phyloP scores from a whole-genome alignment of 2,113 vertebrate genomes.

The Bungarus multicinctus region DNA sequence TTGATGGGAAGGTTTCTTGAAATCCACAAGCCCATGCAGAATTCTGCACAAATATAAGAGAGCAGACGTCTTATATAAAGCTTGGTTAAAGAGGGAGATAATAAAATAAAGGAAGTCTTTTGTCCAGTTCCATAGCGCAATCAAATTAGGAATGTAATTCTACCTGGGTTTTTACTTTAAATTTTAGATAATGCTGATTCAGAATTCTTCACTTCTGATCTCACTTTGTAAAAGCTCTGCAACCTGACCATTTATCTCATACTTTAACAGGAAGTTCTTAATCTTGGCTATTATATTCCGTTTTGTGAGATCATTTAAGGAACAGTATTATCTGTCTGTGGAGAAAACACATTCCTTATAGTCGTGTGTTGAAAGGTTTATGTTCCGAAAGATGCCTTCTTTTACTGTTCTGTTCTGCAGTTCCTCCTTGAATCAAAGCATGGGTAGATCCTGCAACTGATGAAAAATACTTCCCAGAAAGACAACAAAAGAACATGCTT shows the following conservation, averaged over 20 bases:
- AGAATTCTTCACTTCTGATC: neutral
- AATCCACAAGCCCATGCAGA: neutral
- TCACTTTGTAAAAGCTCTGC: neutral
- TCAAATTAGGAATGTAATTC: slow-evolving; percentile 59
- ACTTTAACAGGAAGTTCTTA: neutral
- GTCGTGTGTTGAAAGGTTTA: neutral
- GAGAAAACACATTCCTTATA: neutral
- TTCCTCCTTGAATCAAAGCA: neutral
- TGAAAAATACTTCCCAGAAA: neutral
- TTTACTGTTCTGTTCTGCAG: neutral
- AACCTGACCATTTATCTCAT: neutral
- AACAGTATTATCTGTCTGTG: neutral
- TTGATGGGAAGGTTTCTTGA: neutral
- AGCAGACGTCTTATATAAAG: neutral
- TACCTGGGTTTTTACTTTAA: neutral
- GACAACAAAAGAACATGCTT: neutral
- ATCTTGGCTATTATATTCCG: neutral
- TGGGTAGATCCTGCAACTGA: neutral
- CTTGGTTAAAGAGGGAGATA: slow-evolving; percentile 30
- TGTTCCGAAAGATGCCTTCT: neutral
- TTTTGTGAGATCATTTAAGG: neutral
- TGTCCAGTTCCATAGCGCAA: slow-evolving; percentile 44
- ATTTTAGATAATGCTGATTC: neutral
- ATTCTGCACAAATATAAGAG: neutral
- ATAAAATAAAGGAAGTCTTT: slow-evolving; percentile 30